A percentile compares a stretch with the other conserved stretches of the same genome.
Conservation (phyloP, 2,888 invertebrate species). For the Tethea ocularis region DNA sequence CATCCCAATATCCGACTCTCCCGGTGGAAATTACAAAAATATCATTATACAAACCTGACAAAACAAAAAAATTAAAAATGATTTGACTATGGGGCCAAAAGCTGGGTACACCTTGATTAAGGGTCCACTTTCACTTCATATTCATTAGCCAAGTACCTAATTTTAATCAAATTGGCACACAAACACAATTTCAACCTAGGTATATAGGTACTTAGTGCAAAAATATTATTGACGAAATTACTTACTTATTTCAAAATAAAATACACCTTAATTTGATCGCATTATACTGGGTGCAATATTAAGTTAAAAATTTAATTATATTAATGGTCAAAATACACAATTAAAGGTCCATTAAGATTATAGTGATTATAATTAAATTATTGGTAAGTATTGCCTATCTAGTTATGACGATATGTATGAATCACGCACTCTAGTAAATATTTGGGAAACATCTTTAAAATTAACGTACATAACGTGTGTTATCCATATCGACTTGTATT, state of each 20-base stretch:
- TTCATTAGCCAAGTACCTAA: no score
- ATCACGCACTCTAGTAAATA: slow-evolving; percentile 46
- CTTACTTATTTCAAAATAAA: slow-evolving; percentile 1
- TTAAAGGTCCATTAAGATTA: not conserved
- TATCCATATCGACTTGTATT: not conserved
- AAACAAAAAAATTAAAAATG: no score
- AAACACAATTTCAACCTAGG: no score
- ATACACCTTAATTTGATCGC: not conserved
- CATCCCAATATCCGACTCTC: no score
- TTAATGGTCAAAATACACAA: slow-evolving; percentile 5
- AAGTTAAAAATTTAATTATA: slow-evolving; percentile 2
- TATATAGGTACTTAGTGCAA: no score
- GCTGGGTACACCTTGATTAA: no score
- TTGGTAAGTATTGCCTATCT: not conserved
- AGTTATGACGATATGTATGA: slow-evolving; percentile 22
- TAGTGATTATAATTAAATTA: not conserved
- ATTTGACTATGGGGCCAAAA: no score
- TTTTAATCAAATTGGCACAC: no score
- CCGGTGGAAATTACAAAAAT: no score
- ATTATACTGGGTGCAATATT: not conserved
- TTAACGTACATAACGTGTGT: not conserved
- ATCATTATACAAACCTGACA: no score
- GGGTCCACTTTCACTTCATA: no score
- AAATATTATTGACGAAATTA: not conserved
- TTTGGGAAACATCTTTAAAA: slow-evolving; percentile 27